Percentiles rank a stretch among this genome's conserved stretches.
These are phyloP conservation scores for Clostera curtula DNA, from an alignment of 2,888 invertebrate species.

Conservation along the genomic window DNA sequence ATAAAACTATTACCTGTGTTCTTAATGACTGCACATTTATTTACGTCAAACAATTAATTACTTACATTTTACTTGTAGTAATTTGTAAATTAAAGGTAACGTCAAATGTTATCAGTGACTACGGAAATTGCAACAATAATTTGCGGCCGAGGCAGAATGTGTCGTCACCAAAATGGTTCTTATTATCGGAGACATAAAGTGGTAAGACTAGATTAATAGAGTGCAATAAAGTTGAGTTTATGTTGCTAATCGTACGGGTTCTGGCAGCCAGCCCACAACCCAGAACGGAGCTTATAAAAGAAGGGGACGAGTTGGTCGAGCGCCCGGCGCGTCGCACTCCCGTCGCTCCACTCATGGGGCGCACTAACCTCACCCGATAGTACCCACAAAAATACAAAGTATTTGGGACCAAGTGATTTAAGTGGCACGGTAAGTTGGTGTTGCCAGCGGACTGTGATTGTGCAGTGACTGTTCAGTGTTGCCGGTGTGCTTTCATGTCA, in stretches of 20 bases:
- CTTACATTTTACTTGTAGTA: slow-evolving; percentile 35
- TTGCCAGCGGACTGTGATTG: slow-evolving; percentile 57
- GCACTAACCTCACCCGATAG: slow-evolving; percentile 67
- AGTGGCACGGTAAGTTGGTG: slow-evolving; percentile 73
- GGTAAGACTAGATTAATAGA: slow-evolving; percentile 1
- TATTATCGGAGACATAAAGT: slow-evolving; percentile 21
- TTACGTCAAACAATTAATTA: slow-evolving; percentile 25
- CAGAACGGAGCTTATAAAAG: slow-evolving; percentile 71
- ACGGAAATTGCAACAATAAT: slow-evolving; percentile 23
- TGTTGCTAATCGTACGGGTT: slow-evolving; percentile 29
- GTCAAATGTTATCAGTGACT: slow-evolving; percentile 31
- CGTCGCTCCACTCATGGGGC: slow-evolving; percentile 69
- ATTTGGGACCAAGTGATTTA: slow-evolving; percentile 69
- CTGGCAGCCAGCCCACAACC: slow-evolving; percentile 58
- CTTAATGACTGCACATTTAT: slow-evolving; percentile 15
- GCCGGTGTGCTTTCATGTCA: slow-evolving; percentile 38
- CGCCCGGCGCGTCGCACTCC: slow-evolving; percentile 66
- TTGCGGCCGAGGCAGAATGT: slow-evolving; percentile 9
- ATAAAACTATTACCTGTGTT: slow-evolving; percentile 11
- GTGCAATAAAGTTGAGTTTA: slow-evolving; percentile 14
- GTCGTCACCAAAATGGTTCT: slow-evolving; percentile 18
- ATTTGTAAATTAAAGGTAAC: slow-evolving; percentile 45
- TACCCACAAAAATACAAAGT: slow-evolving; percentile 49
- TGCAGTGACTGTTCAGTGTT: slow-evolving; percentile 65
- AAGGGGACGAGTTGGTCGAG: slow-evolving; percentile 53